Percentiles rank a stretch among this genome's conserved stretches.
These are phyloP conservation scores for Pituophis catenifer DNA, from an alignment of 2,113 vertebrate species.

Conservation along the genomic window DNA sequence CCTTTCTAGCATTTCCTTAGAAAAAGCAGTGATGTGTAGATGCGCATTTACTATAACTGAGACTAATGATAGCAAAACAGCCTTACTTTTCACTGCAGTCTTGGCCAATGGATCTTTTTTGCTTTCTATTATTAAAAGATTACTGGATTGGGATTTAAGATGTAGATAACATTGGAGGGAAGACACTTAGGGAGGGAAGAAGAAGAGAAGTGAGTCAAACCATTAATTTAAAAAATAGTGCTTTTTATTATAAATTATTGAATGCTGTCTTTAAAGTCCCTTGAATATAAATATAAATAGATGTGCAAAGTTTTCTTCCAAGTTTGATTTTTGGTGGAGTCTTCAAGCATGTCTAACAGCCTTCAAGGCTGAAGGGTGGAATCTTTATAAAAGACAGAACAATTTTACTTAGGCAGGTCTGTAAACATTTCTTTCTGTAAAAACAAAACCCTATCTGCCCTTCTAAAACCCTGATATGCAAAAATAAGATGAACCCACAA, in stretches of 20 bases:
- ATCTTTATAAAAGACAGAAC: slow-evolving; percentile 93
- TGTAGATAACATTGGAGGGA: neutral
- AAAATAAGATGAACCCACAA: slow-evolving; percentile 39
- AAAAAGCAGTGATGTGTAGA: neutral
- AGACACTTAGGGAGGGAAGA: neutral
- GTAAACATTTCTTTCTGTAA: slow-evolving; percentile 78
- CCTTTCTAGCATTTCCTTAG: neutral
- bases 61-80: neutral
- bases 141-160: neutral
- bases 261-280: slow-evolving; percentile 69
- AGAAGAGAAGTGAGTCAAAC: slow-evolving; percentile 16
- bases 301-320: slow-evolving; percentile 88
- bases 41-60: neutral
- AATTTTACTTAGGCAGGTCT: slow-evolving; percentile 73
- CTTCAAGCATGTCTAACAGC: slow-evolving; percentile 84
- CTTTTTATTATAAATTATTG: slow-evolving; percentile 99
- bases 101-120: neutral
- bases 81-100: neutral
- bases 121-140: neutral
- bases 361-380: slow-evolving; percentile 75
- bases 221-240: slow-evolving; percentile 90
- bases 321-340: slow-evolving; percentile 77
- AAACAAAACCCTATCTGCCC: slow-evolving; percentile 65
- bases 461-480: slow-evolving; percentile 51
- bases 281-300: slow-evolving; percentile 95